Percentiles rank a stretch among this genome's conserved stretches.
Evolutionary conservation across 2,888 invertebrate genomes (phyloP).

Genomic region (Lamellibrachia satsuma): DNA sequence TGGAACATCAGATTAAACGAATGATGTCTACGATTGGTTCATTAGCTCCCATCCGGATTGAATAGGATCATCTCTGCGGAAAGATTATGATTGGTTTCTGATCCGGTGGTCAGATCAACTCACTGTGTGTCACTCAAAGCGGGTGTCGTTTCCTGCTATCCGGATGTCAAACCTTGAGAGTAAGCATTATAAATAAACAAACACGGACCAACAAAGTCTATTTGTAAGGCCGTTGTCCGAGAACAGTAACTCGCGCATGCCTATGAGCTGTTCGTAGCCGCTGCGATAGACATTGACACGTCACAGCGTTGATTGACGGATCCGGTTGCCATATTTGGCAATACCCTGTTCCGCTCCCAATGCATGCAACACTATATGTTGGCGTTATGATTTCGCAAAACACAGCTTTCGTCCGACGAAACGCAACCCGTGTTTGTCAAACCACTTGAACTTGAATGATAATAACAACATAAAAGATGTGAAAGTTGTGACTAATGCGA

Average conservation of each 20-base stretch:
- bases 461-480: background rate
- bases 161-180: background rate
- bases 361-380: background rate
- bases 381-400: background rate
- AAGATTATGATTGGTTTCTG: background rate
- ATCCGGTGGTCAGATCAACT: background rate
- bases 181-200: background rate
- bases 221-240: background rate
- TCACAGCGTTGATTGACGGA: background rate
- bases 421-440: background rate
- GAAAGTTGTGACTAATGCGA: slow-evolving; percentile 8
- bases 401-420: background rate
- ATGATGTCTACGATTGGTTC: background rate
- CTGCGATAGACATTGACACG: background rate
- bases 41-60: background rate
- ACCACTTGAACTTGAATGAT: background rate
- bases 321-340: slow-evolving; percentile 1
- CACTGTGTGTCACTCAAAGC: background rate
- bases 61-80: background rate
- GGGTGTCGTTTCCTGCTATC: background rate
- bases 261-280: background rate
- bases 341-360: background rate
- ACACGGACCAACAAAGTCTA: background rate
- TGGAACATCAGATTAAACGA: background rate
- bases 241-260: background rate